phyloP scores from a whole-genome alignment of 1,140 invertebrate genomes.

The Plutomurus gul region DNA sequence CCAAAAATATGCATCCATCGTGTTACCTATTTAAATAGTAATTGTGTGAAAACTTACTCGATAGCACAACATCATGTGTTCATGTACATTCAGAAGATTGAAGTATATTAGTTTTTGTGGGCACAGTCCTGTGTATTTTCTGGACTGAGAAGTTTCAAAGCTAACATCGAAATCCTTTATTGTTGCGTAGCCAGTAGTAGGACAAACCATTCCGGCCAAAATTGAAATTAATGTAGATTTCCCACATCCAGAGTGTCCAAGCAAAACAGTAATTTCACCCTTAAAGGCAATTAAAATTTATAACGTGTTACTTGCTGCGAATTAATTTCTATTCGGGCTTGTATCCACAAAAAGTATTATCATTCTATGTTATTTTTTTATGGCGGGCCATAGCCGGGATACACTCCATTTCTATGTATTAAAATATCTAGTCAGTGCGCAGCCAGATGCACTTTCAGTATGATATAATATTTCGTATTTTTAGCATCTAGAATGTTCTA shows the following conservation, averaged over 20 bases:
- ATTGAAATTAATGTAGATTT: conserved; percentile 39
- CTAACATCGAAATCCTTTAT: conserved; percentile 34
- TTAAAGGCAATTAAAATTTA: neutral
- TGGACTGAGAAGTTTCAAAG: conserved; percentile 4
- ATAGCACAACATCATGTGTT: conserved; percentile 44
- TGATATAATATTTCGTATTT: too few species aligned
- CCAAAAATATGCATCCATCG: too few species aligned
- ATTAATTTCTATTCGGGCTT: too few species aligned
- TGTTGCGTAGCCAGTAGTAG: conserved; percentile 32
- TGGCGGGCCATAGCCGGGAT: too few species aligned
- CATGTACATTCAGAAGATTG: conserved; percentile 40
- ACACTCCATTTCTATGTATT: too few species aligned
- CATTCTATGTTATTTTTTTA: too few species aligned
- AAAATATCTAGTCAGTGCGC: too few species aligned
- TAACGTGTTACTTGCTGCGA: too few species aligned
- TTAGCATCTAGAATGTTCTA: too few species aligned
- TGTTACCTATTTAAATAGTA: too few species aligned
- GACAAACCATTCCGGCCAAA: conserved; percentile 41
- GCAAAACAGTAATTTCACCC: conserved; percentile 44
- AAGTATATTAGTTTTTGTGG: conserved; percentile 41
- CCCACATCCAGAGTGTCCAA: conserved; percentile 44
- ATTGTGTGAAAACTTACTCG: conserved; percentile 27
- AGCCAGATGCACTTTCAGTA: too few species aligned
- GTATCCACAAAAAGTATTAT: too few species aligned
- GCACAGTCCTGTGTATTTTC: conserved; percentile 36